Base-by-base conservation (phyloP, 2,888 invertebrate species). In the Theodoxus fluviatilis region DNA sequence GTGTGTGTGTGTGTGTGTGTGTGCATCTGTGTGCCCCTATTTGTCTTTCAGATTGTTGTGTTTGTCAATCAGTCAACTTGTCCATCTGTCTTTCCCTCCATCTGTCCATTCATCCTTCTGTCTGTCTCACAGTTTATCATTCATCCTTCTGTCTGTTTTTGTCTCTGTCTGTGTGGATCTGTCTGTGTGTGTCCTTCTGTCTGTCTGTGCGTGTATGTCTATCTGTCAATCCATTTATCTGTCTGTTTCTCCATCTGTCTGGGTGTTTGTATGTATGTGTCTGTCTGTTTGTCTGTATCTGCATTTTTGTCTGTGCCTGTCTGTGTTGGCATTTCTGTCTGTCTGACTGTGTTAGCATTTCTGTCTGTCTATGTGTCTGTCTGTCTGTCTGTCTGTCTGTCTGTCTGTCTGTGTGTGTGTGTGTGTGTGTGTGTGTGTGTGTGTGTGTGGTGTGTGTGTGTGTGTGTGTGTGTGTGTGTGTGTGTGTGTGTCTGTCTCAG, bases 371-470 rank as follows among this genome's bases (percentile, higher is more conserved):
- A n/a, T 66, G 15, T 66, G 33, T 66, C 15, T 66, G 49, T 49
- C 18, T 66, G 31, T 66, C 15, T 63, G 33, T 63, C 12, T 63
- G 63, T 37, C 7, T 35, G 37, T 63, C 18, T 35, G 33, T 35
- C 18, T 66, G 15, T 43, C 18, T 66, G n/a, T 66, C 33, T 66
- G 33, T 66, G 31, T 66, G 31, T 66, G 49, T 66, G 18, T 66
- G 49, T 66, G n/a, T 66, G 52, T 66, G 31, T 66, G 33, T 43
- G 33, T 66, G 31, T 47, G 33, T 43, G 31, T 66, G 6, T 66
- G 25, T 66, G 37, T 66, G 33, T 66, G 52, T 66, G 43, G 28
- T 28, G 4, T 66, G 52, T 66, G 31, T 66, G 52, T 66, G 31
- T 49, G 33, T 66, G n/a, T 59, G 15, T 33, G 18, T 28, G 6